These are phyloP conservation scores for Amphilophus citrinellus DNA, from an alignment of 2,113 vertebrate genomes.

Conservation along the genomic window DNA sequence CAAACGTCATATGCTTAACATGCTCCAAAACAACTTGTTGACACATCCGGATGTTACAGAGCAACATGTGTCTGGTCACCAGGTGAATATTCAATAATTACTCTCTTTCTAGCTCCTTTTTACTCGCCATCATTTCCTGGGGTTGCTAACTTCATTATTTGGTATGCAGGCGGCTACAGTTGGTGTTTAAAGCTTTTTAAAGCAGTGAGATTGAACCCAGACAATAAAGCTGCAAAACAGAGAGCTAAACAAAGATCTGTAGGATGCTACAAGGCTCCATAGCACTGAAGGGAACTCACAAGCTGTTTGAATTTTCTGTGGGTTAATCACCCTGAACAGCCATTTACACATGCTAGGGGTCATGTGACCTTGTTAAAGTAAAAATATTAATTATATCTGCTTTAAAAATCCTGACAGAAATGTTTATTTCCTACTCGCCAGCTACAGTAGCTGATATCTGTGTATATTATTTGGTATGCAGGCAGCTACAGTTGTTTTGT, in stretches of 20 bases:
- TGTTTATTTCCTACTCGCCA: background rate
- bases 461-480: slow-evolving; percentile 4
- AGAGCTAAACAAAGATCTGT: background rate
- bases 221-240: background rate
- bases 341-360: background rate
- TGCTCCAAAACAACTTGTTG: background rate
- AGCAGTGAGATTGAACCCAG: background rate
- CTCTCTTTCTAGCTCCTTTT: background rate
- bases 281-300: background rate
- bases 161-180: background rate
- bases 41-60: background rate
- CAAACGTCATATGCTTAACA: background rate
- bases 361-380: background rate
- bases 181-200: background rate
- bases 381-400: background rate
- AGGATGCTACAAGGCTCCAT: background rate
- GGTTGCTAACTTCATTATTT: background rate
- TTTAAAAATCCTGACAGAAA: background rate
- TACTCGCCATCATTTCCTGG: background rate
- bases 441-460: background rate
- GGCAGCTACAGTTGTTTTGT: background rate
- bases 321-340: background rate
- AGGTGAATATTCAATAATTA: background rate
- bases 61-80: background rate
- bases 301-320: background rate